Base-by-base conservation (phyloP, 2,797 vertebrate species). In the Enteromius viviparus region DNA sequence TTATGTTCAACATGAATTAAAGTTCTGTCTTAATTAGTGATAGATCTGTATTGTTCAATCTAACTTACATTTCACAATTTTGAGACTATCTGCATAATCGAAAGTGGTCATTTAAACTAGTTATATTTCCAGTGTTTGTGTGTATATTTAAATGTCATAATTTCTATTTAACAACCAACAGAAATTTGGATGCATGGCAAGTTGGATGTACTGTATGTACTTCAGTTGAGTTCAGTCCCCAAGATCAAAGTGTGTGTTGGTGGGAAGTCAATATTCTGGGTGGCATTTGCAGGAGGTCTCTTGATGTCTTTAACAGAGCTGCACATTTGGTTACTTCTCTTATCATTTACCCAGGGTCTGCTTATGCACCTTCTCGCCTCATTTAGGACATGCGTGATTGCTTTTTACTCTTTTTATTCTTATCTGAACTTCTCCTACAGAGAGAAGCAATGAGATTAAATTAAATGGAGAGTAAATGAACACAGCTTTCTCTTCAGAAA, bases 301-400 rank as follows among this genome's bases (percentile, higher is more conserved):
- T 0, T 90, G 90, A 93, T 92, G 91, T 84, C 84, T 93, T 93
- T 87, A 91, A 84, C 93, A 94, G 93, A 89, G 86, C 51, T 66
- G 74, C 84, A 84, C 72, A 4, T 53, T 85, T 80, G 23, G 89
- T 84, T 89, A 92, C 90, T 88, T 85, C 88, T 29, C 82, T 94
- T 91, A 91, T 93, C 93, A 93, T 94, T 94, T 93, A 94, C n/a
- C 37, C 55, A 32, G 89, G 86, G 47, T 89, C 87, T 80, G 84
- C 87, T 21, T 84, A 45, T 72, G 85, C 69, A 81, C 64, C 81
- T 87, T 72, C 51, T 69, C 72, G 81, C 45, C 74, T 68, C 21
- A 68, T 55, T 11, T 14, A 69, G 0, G 32, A 37, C 47, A 55
- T 12, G n/a, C n/a, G 60, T 17, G 0, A 60, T n/a, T 42, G 17